Conservation (phyloP, 2,797 vertebrate genomes). For the Tenualosa thibaudeaui region DNA sequence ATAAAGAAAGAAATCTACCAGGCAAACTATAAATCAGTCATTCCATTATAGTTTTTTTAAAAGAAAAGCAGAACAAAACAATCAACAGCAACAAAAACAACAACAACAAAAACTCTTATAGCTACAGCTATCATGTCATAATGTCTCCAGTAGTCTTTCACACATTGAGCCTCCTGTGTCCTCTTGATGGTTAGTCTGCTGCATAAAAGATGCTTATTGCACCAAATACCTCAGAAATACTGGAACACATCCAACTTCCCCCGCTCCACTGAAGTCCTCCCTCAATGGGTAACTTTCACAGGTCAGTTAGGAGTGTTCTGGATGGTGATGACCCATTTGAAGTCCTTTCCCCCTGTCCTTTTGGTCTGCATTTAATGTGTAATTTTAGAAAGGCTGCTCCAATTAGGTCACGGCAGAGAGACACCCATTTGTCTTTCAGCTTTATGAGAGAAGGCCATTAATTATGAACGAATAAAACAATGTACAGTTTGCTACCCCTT, state of each 20-base stretch:
- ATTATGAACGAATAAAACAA: slow-evolving; percentile 55
- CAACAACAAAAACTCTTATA: too few relatives aligned
- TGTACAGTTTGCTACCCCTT: slow-evolving; percentile 45
- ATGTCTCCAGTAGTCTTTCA: background rate
- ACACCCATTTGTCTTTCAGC: slow-evolving; percentile 51
- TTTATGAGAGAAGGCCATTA: slow-evolving; percentile 65
- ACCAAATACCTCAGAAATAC: background rate
- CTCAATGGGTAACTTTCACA: slow-evolving; percentile 38
- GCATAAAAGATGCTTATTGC: background rate
- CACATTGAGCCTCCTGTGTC: background rate
- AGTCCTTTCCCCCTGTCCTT: slow-evolving; percentile 25
- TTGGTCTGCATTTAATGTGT: slow-evolving; percentile 30
- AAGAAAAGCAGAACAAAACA: too few relatives aligned
- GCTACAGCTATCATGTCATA: background rate
- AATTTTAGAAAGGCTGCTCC: slow-evolving; percentile 46
- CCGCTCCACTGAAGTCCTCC: background rate
- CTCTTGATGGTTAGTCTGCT: background rate
- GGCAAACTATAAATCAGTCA: too few relatives aligned
- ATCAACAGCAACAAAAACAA: too few relatives aligned
- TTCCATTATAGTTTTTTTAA: too few relatives aligned
- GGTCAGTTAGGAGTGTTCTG: slow-evolving; percentile 17
- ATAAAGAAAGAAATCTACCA: background rate
- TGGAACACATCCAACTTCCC: background rate
- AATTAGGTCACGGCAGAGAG: slow-evolving; percentile 49
- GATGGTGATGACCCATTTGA: slow-evolving; percentile 43